These are phyloP conservation scores for Dryobates pubescens DNA, from an alignment of 2,797 vertebrate genomes.

Conservation along the genomic window DNA sequence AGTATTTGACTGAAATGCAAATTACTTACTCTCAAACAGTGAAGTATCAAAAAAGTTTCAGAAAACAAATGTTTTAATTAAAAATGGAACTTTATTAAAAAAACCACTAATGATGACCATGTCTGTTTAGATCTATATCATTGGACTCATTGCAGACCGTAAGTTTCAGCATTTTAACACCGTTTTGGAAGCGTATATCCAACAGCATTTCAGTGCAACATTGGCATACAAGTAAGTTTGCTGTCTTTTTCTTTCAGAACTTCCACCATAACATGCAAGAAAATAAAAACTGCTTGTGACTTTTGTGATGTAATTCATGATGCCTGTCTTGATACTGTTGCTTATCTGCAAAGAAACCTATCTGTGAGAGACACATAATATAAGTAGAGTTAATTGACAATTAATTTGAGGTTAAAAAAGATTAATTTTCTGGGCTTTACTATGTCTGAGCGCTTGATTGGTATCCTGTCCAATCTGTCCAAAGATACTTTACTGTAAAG, in stretches of 20 bases:
- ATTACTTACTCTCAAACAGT: neutral
- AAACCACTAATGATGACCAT: neutral
- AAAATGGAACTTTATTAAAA: neutral
- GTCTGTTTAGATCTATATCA: slow-evolving; percentile 92
- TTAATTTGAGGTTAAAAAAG: no score
- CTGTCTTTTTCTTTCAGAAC: neutral
- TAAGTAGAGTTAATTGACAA: neutral
- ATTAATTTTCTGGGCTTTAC: neutral
- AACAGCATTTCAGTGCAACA: slow-evolving; percentile 98
- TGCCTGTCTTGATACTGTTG: neutral
- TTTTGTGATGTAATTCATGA: neutral
- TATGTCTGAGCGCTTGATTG: neutral
- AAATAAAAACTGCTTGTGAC: neutral
- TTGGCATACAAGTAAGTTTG: slow-evolving; percentile 94
- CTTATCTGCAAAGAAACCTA: neutral
- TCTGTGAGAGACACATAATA: neutral
- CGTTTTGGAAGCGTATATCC: slow-evolving; percentile 96
- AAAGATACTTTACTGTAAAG: neutral
- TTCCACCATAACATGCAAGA: neutral
- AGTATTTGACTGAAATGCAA: neutral
- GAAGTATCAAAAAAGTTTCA: neutral
- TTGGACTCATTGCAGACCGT: slow-evolving; percentile 95
- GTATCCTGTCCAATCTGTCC: neutral
- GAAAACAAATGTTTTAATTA: neutral
- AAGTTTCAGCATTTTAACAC: slow-evolving; percentile 99